phyloP scores from a whole-genome alignment of 2,113 vertebrate species.

The Terrapene triunguis region DNA sequence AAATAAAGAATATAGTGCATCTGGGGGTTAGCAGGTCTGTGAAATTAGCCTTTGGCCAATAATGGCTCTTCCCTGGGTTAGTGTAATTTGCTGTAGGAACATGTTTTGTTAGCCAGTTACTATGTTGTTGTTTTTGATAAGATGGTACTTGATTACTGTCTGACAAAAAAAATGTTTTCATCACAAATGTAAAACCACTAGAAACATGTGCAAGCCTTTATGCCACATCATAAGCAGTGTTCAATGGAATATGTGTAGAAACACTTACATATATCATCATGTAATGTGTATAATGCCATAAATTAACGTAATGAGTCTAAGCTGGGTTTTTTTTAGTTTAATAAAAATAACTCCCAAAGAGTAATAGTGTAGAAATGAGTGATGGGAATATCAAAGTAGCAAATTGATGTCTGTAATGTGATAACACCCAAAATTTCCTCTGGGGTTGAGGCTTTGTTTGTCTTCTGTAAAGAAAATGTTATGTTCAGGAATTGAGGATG shows the following conservation, averaged over 20 bases:
- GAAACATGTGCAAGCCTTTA: neutral
- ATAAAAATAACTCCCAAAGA: constrained; percentile 34
- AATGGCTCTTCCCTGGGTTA: neutral
- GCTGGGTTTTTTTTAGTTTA: neutral
- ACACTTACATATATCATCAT: neutral
- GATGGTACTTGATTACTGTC: neutral
- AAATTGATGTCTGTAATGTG: neutral
- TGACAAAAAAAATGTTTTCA: neutral
- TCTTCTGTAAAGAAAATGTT: constrained; percentile 15
- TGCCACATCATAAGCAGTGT: neutral
- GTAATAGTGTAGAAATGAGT: neutral
- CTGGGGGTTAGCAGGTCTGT: neutral
- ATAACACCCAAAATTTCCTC: constrained; percentile 18
- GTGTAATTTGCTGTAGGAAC: neutral
- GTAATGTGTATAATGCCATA: neutral
- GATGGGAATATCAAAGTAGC: neutral
- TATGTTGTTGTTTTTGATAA: neutral
- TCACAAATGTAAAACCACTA: neutral
- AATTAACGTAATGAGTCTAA: neutral
- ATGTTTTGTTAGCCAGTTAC: neutral
- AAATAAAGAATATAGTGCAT: neutral
- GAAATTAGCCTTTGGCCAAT: neutral
- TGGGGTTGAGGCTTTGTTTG: constrained; percentile 19
- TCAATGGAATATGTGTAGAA: neutral
- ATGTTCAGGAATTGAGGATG: constrained; percentile 4